Conservation (phyloP, 2,888 invertebrate species). For the Pyralis farinalis region DNA sequence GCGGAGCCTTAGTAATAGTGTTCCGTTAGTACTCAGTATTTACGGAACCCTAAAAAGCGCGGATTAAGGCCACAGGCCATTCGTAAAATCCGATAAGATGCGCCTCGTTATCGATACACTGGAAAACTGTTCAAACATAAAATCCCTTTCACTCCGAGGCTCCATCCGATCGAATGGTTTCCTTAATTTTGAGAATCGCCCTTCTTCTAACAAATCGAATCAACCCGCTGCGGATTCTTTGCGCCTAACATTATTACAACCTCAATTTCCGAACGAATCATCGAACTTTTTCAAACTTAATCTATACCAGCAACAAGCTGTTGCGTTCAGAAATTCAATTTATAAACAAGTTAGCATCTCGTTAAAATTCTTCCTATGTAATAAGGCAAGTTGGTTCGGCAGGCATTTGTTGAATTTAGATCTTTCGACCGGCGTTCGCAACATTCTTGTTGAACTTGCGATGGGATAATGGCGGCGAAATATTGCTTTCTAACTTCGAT, state of each 20-base stretch:
- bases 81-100: background rate
- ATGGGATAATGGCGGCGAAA: slow-evolving; percentile 18
- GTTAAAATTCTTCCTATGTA: slow-evolving; percentile 76
- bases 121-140: too few relatives aligned
- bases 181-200: too few relatives aligned
- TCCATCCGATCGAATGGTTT: too few relatives aligned
- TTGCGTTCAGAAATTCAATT: slow-evolving; percentile 72
- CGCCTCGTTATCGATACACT: slow-evolving; percentile 1
- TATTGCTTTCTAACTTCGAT: slow-evolving; percentile 13
- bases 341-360: slow-evolving; percentile 76
- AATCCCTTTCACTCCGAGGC: too few relatives aligned
- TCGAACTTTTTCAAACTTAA: slow-evolving; percentile 73
- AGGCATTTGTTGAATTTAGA: slow-evolving; percentile 48
- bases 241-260: slow-evolving; percentile 40
- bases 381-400: slow-evolving; percentile 54
- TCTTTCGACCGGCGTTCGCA: slow-evolving; percentile 7
- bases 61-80: too few relatives aligned
- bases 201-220: slow-evolving; percentile 13
- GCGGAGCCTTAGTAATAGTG: too few relatives aligned
- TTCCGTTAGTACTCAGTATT: too few relatives aligned
- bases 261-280: slow-evolving; percentile 60
- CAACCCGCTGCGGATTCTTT: slow-evolving; percentile 9
- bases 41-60: too few relatives aligned
- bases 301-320: slow-evolving; percentile 68
- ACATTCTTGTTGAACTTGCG: slow-evolving; percentile 19